phyloP scores from a whole-genome alignment of 2,888 invertebrate species.

The Conchocele bisecta region DNA sequence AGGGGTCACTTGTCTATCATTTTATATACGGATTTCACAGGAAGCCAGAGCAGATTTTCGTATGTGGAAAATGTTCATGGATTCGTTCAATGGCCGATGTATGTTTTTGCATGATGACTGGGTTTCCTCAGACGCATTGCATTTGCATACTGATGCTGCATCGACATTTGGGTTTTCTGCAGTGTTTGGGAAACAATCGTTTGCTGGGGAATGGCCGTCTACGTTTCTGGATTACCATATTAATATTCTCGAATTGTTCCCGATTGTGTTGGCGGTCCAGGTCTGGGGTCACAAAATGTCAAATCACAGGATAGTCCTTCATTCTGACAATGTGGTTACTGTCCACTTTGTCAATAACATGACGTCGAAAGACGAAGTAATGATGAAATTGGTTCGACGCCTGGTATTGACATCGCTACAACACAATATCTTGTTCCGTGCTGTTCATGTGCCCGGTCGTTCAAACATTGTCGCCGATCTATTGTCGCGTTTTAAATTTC shows the following conservation, averaged over 20 bases:
- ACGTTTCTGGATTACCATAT: not conserved
- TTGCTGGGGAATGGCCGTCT: not conserved
- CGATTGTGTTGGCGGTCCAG: conserved; percentile 2
- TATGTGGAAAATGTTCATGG: too few relatives aligned
- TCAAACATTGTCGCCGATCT: too few relatives aligned
- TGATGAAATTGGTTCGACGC: too few relatives aligned
- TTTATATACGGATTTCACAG: too few relatives aligned
- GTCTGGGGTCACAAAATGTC: conserved; percentile 3
- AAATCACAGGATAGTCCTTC: not conserved
- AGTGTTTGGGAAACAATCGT: not conserved
- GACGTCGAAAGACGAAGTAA: too few relatives aligned
- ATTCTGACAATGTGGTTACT: not conserved
- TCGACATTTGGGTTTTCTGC: conserved; percentile 3
- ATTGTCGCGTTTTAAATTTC: too few relatives aligned
- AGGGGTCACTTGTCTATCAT: too few relatives aligned
- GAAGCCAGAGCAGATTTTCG: too few relatives aligned
- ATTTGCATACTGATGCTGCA: conserved; percentile 4
- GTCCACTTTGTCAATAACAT: too few relatives aligned
- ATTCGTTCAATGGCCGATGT: not conserved
- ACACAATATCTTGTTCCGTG: too few relatives aligned
- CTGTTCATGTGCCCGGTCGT: too few relatives aligned
- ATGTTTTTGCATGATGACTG: not conserved
- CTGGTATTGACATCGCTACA: too few relatives aligned
- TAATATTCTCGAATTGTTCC: conserved; percentile 7
- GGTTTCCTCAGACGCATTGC: not conserved